Base-by-base conservation (phyloP, 2,797 vertebrate genomes). In the Manis pentadactyla region DNA sequence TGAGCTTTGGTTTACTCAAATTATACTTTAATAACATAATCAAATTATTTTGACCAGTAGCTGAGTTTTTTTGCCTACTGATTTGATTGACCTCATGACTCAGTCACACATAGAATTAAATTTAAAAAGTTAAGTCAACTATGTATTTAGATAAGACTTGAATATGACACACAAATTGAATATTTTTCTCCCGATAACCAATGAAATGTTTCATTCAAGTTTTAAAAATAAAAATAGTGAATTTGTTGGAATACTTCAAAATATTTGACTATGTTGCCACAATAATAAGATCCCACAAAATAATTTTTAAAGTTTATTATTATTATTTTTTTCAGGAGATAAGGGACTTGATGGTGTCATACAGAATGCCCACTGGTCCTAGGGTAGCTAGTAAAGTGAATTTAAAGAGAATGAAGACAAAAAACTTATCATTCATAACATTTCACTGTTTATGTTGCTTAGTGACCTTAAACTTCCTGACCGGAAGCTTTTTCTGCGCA, bases 401-500 rank as follows among this genome's bases (percentile, higher is more conserved):
- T 90, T 84, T 93, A 57, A 91, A 79, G 75, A 88, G 37, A 64
- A 51, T 34, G 14, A 73, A 79, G 88, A 31, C n/a, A 15, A 37
- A 29, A 13, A 57, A 42, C 7, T 39, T 63, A 2, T 46, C 37
- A 13, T 91, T 99, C 97, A 99, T 96, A 99, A 98, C 98, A 99
- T 99, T 31, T 99, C 99, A 46, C 99, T 99, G 94, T 99, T 99
- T 81, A 99, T 85, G 92, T 99, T 99, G 97, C 98, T 99, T 94
- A 99, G 98, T 7, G 99, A 99, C 25, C 99, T 99, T 78, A 99
- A n/a, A 88, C 99, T 99, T 59, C 98, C 99, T 0, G 99, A 99
- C 90, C 98, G 99, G 74, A 99, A 98, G 95, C 99, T 99, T 97
- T 99, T 99, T 83, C 99, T 99, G n/a, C 99, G 98, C 68, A 99